phyloP scores from a whole-genome alignment of 2,888 invertebrate species.

The Exephanes ischioxanthus region DNA sequence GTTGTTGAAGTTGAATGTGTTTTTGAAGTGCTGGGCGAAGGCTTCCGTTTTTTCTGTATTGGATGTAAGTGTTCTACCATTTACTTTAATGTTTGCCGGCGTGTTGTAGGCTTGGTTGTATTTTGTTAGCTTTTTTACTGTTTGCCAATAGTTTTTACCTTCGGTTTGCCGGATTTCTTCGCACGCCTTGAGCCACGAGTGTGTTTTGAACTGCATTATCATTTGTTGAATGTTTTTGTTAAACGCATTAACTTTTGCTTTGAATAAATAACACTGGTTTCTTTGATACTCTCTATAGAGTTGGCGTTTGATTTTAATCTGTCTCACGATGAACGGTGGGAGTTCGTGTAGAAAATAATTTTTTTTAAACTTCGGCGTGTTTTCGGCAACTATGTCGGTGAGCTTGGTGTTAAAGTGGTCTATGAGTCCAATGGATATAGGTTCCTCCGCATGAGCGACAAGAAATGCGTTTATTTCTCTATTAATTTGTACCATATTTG shows the following conservation, averaged over 20 bases:
- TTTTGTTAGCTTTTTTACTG: no score
- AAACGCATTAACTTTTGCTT: slow-evolving; percentile 20
- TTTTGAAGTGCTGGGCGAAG: slow-evolving; percentile 25
- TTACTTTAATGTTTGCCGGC: slow-evolving; percentile 13
- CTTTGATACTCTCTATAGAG: slow-evolving; percentile 25
- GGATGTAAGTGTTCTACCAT: background rate
- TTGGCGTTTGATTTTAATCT: slow-evolving; percentile 31
- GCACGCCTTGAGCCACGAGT: no score
- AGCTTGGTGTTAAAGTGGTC: background rate
- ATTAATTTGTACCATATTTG: no score
- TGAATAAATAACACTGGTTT: background rate
- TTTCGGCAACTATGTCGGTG: background rate
- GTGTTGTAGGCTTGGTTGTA: no score
- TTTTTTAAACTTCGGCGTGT: slow-evolving; percentile 12
- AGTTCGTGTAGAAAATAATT: slow-evolving; percentile 6
- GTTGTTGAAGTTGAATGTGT: background rate
- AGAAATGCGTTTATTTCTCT: background rate
- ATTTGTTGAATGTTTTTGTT: no score
- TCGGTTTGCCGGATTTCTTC: no score
- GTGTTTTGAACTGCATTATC: no score
- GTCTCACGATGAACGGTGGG: slow-evolving; percentile 11
- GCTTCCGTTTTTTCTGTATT: background rate
- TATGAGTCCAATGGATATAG: background rate
- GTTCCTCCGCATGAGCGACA: background rate
- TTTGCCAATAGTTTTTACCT: no score